phyloP scores from a whole-genome alignment of 2,113 vertebrate species.

The Periophthalmus modestus region DNA sequence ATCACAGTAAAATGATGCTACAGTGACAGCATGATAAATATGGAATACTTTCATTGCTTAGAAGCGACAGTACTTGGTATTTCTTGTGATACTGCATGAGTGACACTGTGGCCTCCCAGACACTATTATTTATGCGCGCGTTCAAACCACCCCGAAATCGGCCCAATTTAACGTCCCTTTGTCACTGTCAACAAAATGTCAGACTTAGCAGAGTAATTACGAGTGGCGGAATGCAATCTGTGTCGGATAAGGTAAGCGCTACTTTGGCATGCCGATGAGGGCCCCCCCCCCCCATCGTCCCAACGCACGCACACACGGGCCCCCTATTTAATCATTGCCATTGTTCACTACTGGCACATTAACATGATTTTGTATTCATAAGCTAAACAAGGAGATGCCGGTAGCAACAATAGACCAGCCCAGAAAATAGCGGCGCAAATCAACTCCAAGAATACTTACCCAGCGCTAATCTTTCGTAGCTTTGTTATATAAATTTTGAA shows the following conservation, averaged over 20 bases:
- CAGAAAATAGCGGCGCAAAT: conserved; percentile 28
- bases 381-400: conserved; percentile 31
- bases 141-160: conserved; percentile 5
- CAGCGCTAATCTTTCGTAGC: conserved; percentile 17
- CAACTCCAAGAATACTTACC: conserved; percentile 8
- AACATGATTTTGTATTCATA: conserved; percentile 40
- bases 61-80: not conserved
- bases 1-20: no score
- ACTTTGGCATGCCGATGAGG: conserved; percentile 33
- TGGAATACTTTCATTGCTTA: no score
- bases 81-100: not conserved
- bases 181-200: conserved; percentile 29
- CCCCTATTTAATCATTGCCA: conserved; percentile 34
- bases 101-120: not conserved
- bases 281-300: not conserved
- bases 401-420: conserved; percentile 25
- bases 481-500: conserved; percentile 23
- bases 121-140: conserved; percentile 11
- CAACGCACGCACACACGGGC: conserved; percentile 12
- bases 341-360: conserved; percentile 30
- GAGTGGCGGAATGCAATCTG: conserved; percentile 28
- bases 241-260: conserved; percentile 24
- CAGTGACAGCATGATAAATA: no score
- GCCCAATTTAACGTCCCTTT: conserved; percentile 15
- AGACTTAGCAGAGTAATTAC: conserved; percentile 25